Conservation (phyloP, 2,113 vertebrate genomes). For the Cynopterus brachyotis region DNA sequence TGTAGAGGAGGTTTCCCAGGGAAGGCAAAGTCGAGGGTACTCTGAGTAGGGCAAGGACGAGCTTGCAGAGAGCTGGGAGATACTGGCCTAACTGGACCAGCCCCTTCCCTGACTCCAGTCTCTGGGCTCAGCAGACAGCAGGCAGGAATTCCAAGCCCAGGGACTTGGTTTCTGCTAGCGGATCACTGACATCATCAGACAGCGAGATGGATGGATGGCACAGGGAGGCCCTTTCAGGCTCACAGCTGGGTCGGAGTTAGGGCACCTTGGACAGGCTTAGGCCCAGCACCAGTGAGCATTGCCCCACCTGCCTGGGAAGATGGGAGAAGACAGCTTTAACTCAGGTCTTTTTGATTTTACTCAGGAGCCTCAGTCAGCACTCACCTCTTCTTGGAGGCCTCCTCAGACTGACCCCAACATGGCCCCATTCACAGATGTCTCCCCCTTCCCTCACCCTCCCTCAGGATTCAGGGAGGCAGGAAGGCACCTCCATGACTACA, state of each 20-base stretch:
- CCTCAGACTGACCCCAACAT: background rate
- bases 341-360: background rate
- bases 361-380: background rate
- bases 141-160: conserved; percentile 55
- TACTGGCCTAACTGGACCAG: background rate
- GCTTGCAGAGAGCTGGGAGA: background rate
- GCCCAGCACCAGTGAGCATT: background rate
- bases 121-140: background rate
- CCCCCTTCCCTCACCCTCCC: background rate
- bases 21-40: background rate
- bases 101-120: background rate
- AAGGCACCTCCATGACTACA: background rate
- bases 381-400: background rate
- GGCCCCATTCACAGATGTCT: background rate
- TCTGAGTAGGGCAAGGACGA: background rate
- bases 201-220: conserved; percentile 84
- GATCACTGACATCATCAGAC: conserved; percentile 74
- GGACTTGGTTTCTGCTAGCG: conserved; percentile 71
- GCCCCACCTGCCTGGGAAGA: background rate
- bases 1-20: background rate
- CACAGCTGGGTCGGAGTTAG: background rate
- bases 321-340: background rate
- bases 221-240: conserved; percentile 32
- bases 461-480: background rate
- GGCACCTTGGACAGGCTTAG: background rate